Base-by-base conservation (phyloP, 1,140 invertebrate genomes). In the Callitettix versicolor region DNA sequence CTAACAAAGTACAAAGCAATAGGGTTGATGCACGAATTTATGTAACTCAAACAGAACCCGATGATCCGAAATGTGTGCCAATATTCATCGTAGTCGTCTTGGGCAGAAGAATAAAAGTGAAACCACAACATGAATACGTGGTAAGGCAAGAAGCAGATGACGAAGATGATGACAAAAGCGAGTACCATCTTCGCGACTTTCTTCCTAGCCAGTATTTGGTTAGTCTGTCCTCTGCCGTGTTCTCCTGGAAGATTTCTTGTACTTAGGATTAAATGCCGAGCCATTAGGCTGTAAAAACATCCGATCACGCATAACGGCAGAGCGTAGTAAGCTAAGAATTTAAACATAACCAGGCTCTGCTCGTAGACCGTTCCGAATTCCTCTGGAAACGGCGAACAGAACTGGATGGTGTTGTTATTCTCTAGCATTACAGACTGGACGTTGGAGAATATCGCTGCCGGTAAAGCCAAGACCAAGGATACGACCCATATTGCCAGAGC, bases 21-120 rank as follows among this genome's bases (percentile, higher is more conserved):
- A 0, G 92, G 92, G 73, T 95, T 95, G 55, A 95, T 84, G 71
- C 91, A 95, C 11, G 90, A 93, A 71, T 95, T 94, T 36, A 91
- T 79, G 69, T 91, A 95, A 62, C 84, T 87, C 24, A 92, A 73
- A 63, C 84, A 91, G 67, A 91, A 94, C 24, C 86, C 88, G 38
- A 89, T 69, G 61, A 95, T 91, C 60, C 88, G 80, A 53, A 92
- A 76, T 33, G 78, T 74, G 66, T 94, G 82, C 82, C 88, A 95
- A 71, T 82, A 89, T 24, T 79, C 74, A 66, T 93, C 85, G 69
- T 86, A 95, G 41, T 85, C 78, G 0, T 75, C 71, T 52, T 76
- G 58, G 0, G 87, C 75, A 3, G 79, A 78, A 0, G 88, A 84
- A 55, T 83, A 79, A 57, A 87, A 81, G 65, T 92, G 82, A 65